phyloP scores from a whole-genome alignment of 2,113 vertebrate species.

The Spermophilus dauricus region DNA sequence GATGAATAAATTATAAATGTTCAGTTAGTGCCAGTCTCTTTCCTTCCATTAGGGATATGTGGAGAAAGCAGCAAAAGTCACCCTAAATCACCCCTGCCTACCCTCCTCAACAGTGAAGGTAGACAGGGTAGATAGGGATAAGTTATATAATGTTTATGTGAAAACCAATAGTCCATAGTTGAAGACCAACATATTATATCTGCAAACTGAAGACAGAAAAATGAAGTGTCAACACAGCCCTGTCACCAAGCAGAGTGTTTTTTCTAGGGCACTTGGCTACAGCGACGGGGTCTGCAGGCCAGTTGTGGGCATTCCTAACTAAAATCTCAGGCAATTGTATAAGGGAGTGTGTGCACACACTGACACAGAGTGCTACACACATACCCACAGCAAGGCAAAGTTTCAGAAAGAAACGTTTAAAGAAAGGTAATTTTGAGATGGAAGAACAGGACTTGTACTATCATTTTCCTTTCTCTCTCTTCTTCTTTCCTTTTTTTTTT shows the following conservation, averaged over 20 bases:
- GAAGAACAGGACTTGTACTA: neutral
- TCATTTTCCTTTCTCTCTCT: neutral
- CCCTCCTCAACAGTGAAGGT: neutral
- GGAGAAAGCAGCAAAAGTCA: neutral
- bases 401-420: neutral
- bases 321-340: neutral
- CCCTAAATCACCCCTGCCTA: neutral
- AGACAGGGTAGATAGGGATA: neutral
- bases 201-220: slow-evolving; percentile 23
- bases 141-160: neutral
- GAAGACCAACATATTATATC: neutral
- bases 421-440: neutral
- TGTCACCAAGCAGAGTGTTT: neutral
- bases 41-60: neutral
- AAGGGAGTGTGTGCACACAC: neutral
- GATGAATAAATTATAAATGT: neutral
- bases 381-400: neutral
- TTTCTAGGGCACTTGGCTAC: neutral
- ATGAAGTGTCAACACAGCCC: neutral
- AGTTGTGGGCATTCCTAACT: neutral
- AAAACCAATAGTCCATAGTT: neutral
- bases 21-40: neutral
- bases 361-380: neutral
- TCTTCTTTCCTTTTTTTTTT: neutral
- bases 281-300: neutral